phyloP scores from a whole-genome alignment of 2,888 invertebrate genomes.

The Salticus scenicus region DNA sequence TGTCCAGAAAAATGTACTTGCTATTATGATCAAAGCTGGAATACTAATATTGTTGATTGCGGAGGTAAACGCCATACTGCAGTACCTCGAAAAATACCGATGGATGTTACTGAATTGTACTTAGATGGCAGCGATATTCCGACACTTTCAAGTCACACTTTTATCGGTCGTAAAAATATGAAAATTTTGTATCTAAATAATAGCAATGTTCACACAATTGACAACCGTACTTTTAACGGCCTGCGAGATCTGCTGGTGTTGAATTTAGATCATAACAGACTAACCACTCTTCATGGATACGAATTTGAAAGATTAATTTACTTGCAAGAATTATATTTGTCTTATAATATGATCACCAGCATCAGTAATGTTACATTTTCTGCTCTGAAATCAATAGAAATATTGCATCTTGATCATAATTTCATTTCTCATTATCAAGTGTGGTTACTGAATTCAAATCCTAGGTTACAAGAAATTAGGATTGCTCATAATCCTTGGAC shows the following conservation, averaged over 20 bases:
- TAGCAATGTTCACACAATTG: slow-evolving; percentile 85
- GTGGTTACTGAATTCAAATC: slow-evolving; percentile 78
- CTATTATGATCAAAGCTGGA: slow-evolving; percentile 91
- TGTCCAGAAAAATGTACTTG: slow-evolving; percentile 91
- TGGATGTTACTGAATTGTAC: slow-evolving; percentile 92
- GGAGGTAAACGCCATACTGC: slow-evolving; percentile 78
- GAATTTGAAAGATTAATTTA: slow-evolving; percentile 87
- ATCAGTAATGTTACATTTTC: slow-evolving; percentile 85
- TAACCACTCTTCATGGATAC: slow-evolving; percentile 84
- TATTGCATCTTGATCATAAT: slow-evolving; percentile 84
- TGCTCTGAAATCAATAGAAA: slow-evolving; percentile 81
- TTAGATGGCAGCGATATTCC: slow-evolving; percentile 88
- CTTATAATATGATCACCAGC: slow-evolving; percentile 83
- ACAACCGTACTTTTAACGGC: slow-evolving; percentile 89
- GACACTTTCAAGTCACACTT: slow-evolving; percentile 86
- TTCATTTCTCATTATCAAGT: slow-evolving; percentile 82
- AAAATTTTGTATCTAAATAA: slow-evolving; percentile 85
- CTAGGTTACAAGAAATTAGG: slow-evolving; percentile 50
- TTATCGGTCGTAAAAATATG: slow-evolving; percentile 88
- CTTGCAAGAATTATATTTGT: slow-evolving; percentile 83
- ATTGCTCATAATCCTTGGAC: slow-evolving; percentile 88
- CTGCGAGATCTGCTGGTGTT: slow-evolving; percentile 84
- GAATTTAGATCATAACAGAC: slow-evolving; percentile 84
- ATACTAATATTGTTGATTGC: slow-evolving; percentile 89
- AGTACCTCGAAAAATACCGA: slow-evolving; percentile 88